Percentiles rank a stretch among this genome's conserved stretches.
These are phyloP conservation scores for Nomada ferruginata DNA, from an alignment of 2,888 invertebrate genomes.

Conservation along the genomic window DNA sequence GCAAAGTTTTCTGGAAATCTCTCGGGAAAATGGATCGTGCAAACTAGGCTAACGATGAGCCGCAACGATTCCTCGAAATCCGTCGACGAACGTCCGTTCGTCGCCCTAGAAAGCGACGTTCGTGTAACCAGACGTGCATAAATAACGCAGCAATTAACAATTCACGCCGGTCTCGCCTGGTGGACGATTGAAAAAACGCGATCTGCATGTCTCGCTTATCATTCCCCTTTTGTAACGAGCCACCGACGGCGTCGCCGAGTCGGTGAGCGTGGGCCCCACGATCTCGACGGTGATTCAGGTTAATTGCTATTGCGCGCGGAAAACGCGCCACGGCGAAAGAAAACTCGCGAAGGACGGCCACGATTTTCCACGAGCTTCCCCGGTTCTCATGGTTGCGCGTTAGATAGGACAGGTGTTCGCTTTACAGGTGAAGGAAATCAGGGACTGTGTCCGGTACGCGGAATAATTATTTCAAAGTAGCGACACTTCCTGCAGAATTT, in stretches of 20 bases:
- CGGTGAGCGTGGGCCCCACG: slow-evolving; percentile 60
- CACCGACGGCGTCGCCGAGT: slow-evolving; percentile 46
- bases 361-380: slow-evolving; percentile 24
- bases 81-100: slow-evolving; percentile 24
- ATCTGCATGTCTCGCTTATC: slow-evolving; percentile 49
- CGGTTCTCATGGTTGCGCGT: background rate
- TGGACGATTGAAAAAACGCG: slow-evolving; percentile 29
- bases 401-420: no score
- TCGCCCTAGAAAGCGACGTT: slow-evolving; percentile 24
- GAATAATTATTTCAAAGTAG: no score
- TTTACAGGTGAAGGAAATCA: background rate
- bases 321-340: slow-evolving; percentile 36
- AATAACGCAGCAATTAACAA: background rate
- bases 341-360: slow-evolving; percentile 29
- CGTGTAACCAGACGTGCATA: background rate
- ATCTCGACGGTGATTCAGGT: slow-evolving; percentile 60
- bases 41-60: slow-evolving; percentile 21
- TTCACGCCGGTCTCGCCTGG: background rate
- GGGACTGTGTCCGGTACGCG: no score
- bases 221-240: slow-evolving; percentile 30
- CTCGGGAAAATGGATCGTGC: background rate
- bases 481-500: no score
- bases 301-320: slow-evolving; percentile 52
- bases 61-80: slow-evolving; percentile 38
- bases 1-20: slow-evolving; percentile 15